Conservation (phyloP, 92 coral and sea anemone species). For the Epizoanthus rinbou region DNA sequence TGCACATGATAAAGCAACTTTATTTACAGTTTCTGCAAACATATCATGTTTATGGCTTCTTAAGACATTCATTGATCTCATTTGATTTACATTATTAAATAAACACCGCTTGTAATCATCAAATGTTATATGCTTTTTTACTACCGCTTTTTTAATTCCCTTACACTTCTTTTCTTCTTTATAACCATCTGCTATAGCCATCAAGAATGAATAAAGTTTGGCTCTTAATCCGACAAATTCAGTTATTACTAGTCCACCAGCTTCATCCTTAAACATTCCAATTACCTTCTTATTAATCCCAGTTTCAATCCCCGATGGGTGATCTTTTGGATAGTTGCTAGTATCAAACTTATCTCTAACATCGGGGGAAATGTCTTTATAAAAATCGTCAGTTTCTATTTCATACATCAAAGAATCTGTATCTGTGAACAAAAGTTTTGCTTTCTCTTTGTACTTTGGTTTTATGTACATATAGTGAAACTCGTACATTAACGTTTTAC, state of each 20-base stretch:
- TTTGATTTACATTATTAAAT: too few species aligned
- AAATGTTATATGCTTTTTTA: too few species aligned
- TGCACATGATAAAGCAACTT: neutral
- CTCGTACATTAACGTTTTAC: too few species aligned
- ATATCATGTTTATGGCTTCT: too few species aligned
- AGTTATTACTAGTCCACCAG: conserved; percentile 28
- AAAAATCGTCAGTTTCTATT: too few species aligned
- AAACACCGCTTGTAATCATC: too few species aligned
- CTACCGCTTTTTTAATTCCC: neutral
- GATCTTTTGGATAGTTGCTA: conserved; percentile 48
- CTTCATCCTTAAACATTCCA: conserved; percentile 54
- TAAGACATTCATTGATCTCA: too few species aligned
- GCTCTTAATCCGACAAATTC: conserved; percentile 56
- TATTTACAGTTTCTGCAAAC: neutral
- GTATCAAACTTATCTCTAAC: conserved; percentile 51
- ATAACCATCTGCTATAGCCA: neutral
- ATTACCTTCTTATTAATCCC: conserved; percentile 54
- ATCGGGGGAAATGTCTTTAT: conserved; percentile 46
- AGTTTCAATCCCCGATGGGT: conserved; percentile 38
- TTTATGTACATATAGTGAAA: too few species aligned
- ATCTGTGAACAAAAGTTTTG: conserved; percentile 39
- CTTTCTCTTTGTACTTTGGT: conserved; percentile 2
- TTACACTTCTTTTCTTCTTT: neutral
- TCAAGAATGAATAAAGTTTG: conserved; percentile 43
- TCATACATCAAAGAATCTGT: neutral